Evolutionary conservation across 2,888 invertebrate genomes (phyloP).

Genomic region (Micropterix aruncella): DNA sequence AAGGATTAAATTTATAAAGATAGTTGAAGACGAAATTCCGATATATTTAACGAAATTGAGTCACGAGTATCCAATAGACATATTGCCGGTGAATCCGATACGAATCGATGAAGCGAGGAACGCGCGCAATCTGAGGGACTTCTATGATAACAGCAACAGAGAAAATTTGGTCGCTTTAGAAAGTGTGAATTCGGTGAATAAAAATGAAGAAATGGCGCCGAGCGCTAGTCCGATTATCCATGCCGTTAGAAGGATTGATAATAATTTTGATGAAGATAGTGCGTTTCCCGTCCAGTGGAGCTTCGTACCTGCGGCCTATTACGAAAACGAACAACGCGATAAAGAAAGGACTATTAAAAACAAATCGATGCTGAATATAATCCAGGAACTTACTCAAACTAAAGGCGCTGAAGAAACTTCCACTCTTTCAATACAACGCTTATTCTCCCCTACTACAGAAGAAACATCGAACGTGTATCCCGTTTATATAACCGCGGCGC

Average conservation of each 20-base stretch:
- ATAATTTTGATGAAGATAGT: conserved; percentile 3
- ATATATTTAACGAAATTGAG: conserved; percentile 34
- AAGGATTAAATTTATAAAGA: conserved; percentile 51
- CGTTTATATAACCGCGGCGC: conserved; percentile 19
- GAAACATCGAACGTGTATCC: conserved; percentile 36
- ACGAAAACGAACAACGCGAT: conserved; percentile 24
- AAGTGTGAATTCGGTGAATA: conserved; percentile 22
- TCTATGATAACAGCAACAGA: conserved; percentile 22
- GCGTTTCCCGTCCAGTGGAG: conserved; percentile 23
- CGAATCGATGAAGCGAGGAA: conserved; percentile 36
- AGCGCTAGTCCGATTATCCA: not conserved
- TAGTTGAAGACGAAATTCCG: conserved; percentile 45
- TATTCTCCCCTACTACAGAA: conserved; percentile 31
- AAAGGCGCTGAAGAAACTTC: conserved; percentile 39
- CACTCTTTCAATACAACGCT: conserved; percentile 50
- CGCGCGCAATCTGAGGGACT: conserved; percentile 28
- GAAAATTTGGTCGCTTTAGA: conserved; percentile 36
- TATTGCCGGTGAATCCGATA: conserved; percentile 33
- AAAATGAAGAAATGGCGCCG: not conserved
- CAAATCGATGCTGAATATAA: not conserved
- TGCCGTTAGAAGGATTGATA: conserved; percentile 1
- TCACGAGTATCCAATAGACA: conserved; percentile 33
- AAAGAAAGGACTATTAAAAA: conserved; percentile 16
- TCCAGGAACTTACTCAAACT: conserved; percentile 25
- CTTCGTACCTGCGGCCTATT: conserved; percentile 33